Conservation (phyloP, 2,888 invertebrate genomes). For the Synergus umbraculus region DNA sequence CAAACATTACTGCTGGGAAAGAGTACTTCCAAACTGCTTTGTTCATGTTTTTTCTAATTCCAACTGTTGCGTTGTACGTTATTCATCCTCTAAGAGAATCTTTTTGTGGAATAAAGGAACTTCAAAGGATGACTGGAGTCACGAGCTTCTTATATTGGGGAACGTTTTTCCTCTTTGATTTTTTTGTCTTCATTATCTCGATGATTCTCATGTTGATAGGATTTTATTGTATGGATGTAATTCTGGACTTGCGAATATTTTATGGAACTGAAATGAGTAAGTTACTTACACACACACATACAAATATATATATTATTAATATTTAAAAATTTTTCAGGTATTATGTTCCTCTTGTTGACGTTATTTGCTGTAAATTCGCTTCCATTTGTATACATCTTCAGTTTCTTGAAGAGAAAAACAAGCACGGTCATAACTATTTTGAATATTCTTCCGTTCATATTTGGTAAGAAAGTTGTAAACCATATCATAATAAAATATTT, state of each 20-base stretch:
- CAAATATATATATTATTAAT: not conserved
- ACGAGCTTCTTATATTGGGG: slow-evolving; percentile 82
- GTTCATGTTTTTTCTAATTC: slow-evolving; percentile 63
- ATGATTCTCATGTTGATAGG: slow-evolving; percentile 60
- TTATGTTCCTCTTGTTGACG: slow-evolving; percentile 84
- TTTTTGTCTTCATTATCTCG: slow-evolving; percentile 72
- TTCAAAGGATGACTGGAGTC: slow-evolving; percentile 85
- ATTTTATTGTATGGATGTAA: slow-evolving; percentile 64
- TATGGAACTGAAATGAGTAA: slow-evolving; percentile 77
- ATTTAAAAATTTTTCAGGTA: slow-evolving; percentile 60
- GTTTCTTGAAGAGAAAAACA: slow-evolving; percentile 67
- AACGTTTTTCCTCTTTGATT: slow-evolving; percentile 81
- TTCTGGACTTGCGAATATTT: slow-evolving; percentile 63
- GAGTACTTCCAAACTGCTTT: slow-evolving; percentile 52
- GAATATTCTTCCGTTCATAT: slow-evolving; percentile 63
- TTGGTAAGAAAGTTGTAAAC: slow-evolving; percentile 61
- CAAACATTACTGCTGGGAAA: slow-evolving; percentile 41
- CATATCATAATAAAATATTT: not conserved
- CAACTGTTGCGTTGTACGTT: slow-evolving; percentile 77
- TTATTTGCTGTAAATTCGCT: slow-evolving; percentile 83
- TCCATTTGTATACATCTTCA: slow-evolving; percentile 68
- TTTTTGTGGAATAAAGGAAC: slow-evolving; percentile 81
- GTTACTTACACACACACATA: slow-evolving; percentile 43
- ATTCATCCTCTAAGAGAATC: slow-evolving; percentile 83
- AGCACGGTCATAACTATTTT: slow-evolving; percentile 63